Conservation (phyloP, 1,140 invertebrate species). For the Trichonephila clavata region DNA sequence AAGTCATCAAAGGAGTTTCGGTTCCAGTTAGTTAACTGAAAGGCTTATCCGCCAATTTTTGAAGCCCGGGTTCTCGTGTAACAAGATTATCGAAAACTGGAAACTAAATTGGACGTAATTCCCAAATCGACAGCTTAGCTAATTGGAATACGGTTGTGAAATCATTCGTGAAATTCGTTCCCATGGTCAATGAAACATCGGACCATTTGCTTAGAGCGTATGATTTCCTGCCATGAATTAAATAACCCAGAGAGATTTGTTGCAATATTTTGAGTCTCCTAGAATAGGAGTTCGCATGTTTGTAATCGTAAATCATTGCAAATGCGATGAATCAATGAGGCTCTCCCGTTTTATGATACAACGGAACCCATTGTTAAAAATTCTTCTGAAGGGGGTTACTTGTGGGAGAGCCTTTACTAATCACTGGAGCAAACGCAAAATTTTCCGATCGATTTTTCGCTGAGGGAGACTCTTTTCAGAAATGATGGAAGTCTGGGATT, state of each 20-base stretch:
- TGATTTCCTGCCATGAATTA: slow-evolving; percentile 46
- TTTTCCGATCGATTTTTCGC: slow-evolving; percentile 39
- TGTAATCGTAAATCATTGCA: slow-evolving; percentile 37
- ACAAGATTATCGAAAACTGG: slow-evolving; percentile 56
- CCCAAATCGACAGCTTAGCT: slow-evolving; percentile 56
- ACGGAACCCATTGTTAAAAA: slow-evolving; percentile 34
- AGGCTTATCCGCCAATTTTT: slow-evolving; percentile 43
- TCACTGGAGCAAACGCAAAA: slow-evolving; percentile 43
- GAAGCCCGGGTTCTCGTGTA: background rate
- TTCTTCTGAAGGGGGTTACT: background rate
- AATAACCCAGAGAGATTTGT: slow-evolving; percentile 46
- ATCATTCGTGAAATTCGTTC: slow-evolving; percentile 45
- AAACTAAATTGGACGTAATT: slow-evolving; percentile 51
- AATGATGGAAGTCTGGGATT: slow-evolving; percentile 24
- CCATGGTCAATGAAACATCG: slow-evolving; percentile 27
- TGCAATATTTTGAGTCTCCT: slow-evolving; percentile 22
- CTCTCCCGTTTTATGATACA: slow-evolving; percentile 20
- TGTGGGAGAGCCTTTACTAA: background rate
- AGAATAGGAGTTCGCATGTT: slow-evolving; percentile 44
- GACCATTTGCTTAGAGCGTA: slow-evolving; percentile 15
- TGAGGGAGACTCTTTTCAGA: slow-evolving; percentile 15
- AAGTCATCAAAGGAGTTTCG: slow-evolving; percentile 3
- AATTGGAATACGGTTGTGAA: slow-evolving; percentile 49
- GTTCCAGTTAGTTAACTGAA: slow-evolving; percentile 26
- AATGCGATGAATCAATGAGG: slow-evolving; percentile 37